Evolutionary conservation across 2,113 vertebrate species (phyloP).

Genomic region (Ammodytes marinus): DNA sequence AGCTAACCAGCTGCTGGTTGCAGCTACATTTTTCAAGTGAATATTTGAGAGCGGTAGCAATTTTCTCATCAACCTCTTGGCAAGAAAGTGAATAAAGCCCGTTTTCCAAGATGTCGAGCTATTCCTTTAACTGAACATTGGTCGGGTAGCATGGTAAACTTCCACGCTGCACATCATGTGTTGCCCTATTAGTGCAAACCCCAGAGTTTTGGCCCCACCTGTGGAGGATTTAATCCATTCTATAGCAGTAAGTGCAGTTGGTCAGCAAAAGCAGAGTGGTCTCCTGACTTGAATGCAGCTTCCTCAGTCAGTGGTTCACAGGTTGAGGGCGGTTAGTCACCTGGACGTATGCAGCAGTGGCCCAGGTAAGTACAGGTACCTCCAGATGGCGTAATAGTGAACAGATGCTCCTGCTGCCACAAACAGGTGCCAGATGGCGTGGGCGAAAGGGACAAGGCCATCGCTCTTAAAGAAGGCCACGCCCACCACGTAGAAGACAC

Average conservation of each 20-base stretch:
- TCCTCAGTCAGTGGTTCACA: neutral
- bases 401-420: conserved; percentile 90
- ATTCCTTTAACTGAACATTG: neutral
- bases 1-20: neutral
- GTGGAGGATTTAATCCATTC: neutral
- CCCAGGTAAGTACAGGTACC: conserved; percentile 89
- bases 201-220: neutral
- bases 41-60: neutral
- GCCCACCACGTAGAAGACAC: conserved; percentile 90
- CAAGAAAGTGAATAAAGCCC: neutral
- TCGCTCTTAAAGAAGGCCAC: conserved; percentile 96
- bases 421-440: conserved; percentile 98
- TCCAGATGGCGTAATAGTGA: conserved; percentile 97
- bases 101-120: neutral
- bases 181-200: neutral
- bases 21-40: neutral
- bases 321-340: conserved; percentile 49
- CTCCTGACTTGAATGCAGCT: neutral
- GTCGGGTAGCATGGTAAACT: neutral
- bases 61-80: neutral
- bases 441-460: conserved; percentile 93
- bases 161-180: neutral
- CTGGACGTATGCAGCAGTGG: conserved; percentile 77
- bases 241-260: neutral
- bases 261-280: neutral